A percentile compares a stretch with the other conserved stretches of the same genome.
Evolutionary conservation across 2,113 vertebrate genomes (phyloP).

Genomic region (Malurus alboscapulatus): DNA sequence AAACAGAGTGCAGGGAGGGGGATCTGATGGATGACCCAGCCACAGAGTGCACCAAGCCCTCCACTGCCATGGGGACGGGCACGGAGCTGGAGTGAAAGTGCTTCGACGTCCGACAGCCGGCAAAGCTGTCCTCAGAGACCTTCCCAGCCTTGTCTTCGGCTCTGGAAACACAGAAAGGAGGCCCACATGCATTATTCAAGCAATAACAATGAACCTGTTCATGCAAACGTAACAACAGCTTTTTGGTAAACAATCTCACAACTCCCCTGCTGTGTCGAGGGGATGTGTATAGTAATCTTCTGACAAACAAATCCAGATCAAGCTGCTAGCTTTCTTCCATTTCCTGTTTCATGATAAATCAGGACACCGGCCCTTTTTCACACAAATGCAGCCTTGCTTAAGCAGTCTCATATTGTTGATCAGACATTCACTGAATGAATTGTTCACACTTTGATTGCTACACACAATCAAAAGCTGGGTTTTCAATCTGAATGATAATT

Average conservation of each 20-base stretch:
- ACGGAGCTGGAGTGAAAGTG: conserved; percentile 81
- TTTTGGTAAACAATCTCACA: conserved; percentile 51
- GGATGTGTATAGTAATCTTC: conserved; percentile 27
- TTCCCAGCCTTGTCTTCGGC: conserved; percentile 79
- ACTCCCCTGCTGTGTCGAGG: conserved; percentile 27
- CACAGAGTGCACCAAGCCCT: conserved; percentile 77
- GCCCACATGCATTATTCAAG: conserved; percentile 55
- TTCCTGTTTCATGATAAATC: conserved; percentile 42
- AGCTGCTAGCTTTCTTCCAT: conserved; percentile 39
- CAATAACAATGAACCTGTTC: conserved; percentile 35
- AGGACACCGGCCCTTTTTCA: not conserved
- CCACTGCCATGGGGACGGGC: conserved; percentile 78
- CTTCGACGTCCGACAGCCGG: conserved; percentile 70
- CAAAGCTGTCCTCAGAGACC: conserved; percentile 67
- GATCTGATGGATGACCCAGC: conserved; percentile 80
- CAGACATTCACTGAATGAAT: conserved; percentile 47
- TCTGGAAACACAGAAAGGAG: conserved; percentile 72
- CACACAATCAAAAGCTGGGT: conserved; percentile 47
- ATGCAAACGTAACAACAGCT: conserved; percentile 48
- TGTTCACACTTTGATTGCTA: conserved; percentile 70
- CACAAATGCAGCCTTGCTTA: conserved; percentile 10
- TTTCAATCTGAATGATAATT: conserved; percentile 74
- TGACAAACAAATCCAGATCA: conserved; percentile 36
- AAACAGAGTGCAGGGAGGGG: conserved; percentile 79
- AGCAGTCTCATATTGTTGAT: conserved; percentile 22